These are phyloP conservation scores for Virgularia gustaviana DNA, from an alignment of 92 coral and sea anemone genomes.

Conservation along the genomic window DNA sequence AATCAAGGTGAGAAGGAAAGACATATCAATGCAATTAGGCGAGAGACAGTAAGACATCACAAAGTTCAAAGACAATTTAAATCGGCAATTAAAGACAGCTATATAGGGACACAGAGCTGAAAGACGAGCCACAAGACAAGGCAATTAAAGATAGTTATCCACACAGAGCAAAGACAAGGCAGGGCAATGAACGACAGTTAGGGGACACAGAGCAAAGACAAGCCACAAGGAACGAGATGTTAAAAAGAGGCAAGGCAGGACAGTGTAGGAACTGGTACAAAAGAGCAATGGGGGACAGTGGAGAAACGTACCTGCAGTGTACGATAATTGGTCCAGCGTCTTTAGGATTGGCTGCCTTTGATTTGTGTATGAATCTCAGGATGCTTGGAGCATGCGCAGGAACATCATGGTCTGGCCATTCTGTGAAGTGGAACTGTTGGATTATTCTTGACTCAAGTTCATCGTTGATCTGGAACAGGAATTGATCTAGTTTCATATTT, in stretches of 20 bases:
- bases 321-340: constrained; percentile 88
- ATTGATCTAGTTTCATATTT: neutral
- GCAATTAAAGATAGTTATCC: too few relatives aligned
- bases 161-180: too few relatives aligned
- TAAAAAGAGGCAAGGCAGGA: neutral
- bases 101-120: too few relatives aligned
- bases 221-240: neutral
- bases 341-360: constrained; percentile 64
- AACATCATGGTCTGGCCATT: constrained; percentile 99
- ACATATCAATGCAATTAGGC: too few relatives aligned
- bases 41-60: too few relatives aligned
- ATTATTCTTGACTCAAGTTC: constrained; percentile 76
- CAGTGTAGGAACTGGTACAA: too few relatives aligned
- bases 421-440: constrained; percentile 85
- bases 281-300: too few relatives aligned
- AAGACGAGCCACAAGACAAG: too few relatives aligned
- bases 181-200: too few relatives aligned
- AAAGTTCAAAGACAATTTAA: too few relatives aligned
- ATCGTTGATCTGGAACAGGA: constrained; percentile 42
- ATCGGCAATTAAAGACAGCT: too few relatives aligned
- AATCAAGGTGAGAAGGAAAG: too few relatives aligned
- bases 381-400: constrained; percentile 76
- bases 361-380: constrained; percentile 67
- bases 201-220: neutral
- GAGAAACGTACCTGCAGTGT: constrained; percentile 86